These are phyloP conservation scores for Scaptomyza cyrtandrae DNA, from an alignment of 2,888 invertebrate genomes.

Conservation along the genomic window DNA sequence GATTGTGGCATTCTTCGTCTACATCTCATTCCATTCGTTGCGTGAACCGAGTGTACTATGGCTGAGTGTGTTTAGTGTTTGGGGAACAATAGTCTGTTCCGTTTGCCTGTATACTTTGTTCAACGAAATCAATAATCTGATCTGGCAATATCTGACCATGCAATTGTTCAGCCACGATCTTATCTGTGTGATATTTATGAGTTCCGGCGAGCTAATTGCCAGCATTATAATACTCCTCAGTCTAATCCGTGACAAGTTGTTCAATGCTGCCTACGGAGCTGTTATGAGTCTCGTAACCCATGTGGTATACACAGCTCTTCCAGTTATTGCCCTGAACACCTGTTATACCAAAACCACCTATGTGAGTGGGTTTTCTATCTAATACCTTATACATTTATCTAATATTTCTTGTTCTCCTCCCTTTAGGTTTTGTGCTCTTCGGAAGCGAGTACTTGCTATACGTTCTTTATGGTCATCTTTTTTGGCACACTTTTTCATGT, in stretches of 20 bases:
- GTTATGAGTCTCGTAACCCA: constrained; percentile 41
- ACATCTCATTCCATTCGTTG: constrained; percentile 29
- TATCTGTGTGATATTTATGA: constrained; percentile 27
- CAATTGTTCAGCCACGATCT: constrained; percentile 27
- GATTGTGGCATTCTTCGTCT: constrained; percentile 9
- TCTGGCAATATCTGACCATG: constrained; percentile 52
- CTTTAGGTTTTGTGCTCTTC: constrained; percentile 36
- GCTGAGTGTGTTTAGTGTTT: constrained; percentile 1
- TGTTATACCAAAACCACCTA: constrained; percentile 27
- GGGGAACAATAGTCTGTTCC: constrained; percentile 28
- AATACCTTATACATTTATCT: background rate
- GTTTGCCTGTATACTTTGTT: constrained; percentile 5
- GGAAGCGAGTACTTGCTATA: constrained; percentile 4
- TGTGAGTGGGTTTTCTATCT: constrained; percentile 18
- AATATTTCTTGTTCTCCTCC: too few relatives aligned
- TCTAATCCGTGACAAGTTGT: constrained; percentile 6
- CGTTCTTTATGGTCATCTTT: constrained; percentile 31
- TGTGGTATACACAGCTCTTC: constrained; percentile 33
- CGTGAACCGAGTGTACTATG: constrained; percentile 24
- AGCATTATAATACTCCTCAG: constrained; percentile 17
- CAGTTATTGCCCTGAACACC: constrained; percentile 22
- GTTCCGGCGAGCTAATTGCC: constrained; percentile 18
- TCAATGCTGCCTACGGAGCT: constrained; percentile 45
- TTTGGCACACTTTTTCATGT: constrained; percentile 32
- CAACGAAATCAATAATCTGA: constrained; percentile 40